Conservation (phyloP, 2,797 vertebrate species). For the Lagodon rhomboides region DNA sequence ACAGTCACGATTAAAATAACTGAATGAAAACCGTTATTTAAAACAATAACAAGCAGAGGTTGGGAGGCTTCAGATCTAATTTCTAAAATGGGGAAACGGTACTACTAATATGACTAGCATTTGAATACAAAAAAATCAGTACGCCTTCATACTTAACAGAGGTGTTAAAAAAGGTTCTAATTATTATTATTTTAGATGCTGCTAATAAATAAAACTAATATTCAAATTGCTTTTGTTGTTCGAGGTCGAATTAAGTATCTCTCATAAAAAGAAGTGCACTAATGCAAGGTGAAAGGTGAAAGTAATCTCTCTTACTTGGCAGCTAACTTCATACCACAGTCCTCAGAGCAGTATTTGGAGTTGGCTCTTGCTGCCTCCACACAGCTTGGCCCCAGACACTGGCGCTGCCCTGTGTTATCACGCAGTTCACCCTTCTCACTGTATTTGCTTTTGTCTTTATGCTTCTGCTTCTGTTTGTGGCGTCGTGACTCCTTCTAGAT, state of each 20-base stretch:
- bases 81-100: too few species aligned
- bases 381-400: conserved; percentile 95
- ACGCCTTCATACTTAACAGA: neutral
- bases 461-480: conserved; percentile 94
- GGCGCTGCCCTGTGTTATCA: conserved; percentile 85
- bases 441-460: conserved; percentile 90
- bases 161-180: neutral
- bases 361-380: conserved; percentile 84
- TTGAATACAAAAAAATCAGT: neutral
- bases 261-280: neutral
- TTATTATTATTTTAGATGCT: neutral
- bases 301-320: conserved; percentile 86
- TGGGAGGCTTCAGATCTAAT: too few species aligned
- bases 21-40: too few species aligned
- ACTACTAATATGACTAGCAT: neutral
- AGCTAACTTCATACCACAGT: conserved; percentile 95
- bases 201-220: neutral
- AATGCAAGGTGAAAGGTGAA: neutral
- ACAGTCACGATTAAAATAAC: too few species aligned
- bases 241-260: neutral
- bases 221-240: neutral
- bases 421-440: conserved; percentile 86
- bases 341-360: conserved; percentile 96
- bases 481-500: conserved; percentile 92
- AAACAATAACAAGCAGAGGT: too few species aligned